phyloP scores from a whole-genome alignment of 2,113 vertebrate species.

The Anhinga rufa region DNA sequence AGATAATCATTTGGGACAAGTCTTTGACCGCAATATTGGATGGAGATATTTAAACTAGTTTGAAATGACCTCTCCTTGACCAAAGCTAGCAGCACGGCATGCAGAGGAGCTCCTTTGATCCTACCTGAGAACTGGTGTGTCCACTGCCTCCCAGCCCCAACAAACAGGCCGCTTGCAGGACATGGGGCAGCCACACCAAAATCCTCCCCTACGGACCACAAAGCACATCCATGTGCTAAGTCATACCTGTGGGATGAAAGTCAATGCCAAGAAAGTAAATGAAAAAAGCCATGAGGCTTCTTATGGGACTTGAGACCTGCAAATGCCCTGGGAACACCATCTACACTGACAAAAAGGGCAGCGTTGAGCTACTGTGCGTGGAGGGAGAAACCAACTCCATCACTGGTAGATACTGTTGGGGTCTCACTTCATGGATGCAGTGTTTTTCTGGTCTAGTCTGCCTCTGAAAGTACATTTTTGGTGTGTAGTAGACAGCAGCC shows the following conservation, averaged over 20 bases:
- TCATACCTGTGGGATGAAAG: not conserved
- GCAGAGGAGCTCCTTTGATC: not conserved
- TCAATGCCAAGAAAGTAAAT: not conserved
- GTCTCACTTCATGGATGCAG: accelerated
- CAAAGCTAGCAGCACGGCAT: accelerated
- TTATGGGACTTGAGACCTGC: not conserved
- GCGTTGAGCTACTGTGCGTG: not conserved
- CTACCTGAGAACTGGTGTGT: no score
- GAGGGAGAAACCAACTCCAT: not conserved
- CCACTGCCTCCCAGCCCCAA: not conserved
- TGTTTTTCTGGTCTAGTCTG: not conserved
- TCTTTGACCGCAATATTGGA: not conserved
- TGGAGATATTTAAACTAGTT: not conserved
- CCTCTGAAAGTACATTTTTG: not conserved
- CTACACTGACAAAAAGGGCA: not conserved
- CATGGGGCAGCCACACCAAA: accelerated
- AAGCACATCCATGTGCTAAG: accelerated
- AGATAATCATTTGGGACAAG: not conserved
- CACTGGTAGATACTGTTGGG: not conserved
- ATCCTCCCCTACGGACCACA: not conserved
- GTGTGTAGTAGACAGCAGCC: not conserved
- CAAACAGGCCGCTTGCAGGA: accelerated
- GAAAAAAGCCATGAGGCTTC: not conserved
- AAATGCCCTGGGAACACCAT: no score
- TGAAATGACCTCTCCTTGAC: not conserved